Evolutionary conservation across 2,797 vertebrate species (phyloP).

Genomic region (Propithecus perrieri): DNA sequence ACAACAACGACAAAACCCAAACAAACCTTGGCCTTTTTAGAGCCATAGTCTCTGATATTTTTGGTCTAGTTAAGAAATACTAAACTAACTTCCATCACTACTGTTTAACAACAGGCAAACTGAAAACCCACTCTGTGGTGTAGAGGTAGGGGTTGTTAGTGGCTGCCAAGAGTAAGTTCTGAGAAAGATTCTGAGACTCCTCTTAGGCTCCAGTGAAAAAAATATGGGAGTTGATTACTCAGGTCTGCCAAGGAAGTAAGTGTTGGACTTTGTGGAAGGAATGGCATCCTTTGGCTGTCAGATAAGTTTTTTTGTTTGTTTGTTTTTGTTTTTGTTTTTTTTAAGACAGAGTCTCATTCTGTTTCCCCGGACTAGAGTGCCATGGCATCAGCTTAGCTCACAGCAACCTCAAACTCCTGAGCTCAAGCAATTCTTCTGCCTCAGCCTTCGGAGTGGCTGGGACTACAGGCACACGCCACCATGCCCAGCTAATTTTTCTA

Average conservation of each 20-base stretch:
- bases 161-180: background rate
- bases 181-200: background rate
- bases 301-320: background rate
- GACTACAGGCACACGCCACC: too few species aligned
- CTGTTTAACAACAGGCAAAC: background rate
- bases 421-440: too few species aligned
- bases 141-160: too few species aligned
- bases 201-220: background rate
- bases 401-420: too few species aligned
- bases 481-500: too few species aligned
- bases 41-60: background rate
- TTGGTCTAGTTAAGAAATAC: background rate
- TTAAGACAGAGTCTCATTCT: too few species aligned
- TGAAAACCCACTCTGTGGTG: background rate
- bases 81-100: background rate
- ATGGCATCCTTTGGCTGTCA: background rate
- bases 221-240: accelerated
- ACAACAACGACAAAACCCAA: background rate
- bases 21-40: background rate
- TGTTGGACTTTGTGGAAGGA: background rate
- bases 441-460: too few species aligned
- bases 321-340: too few species aligned
- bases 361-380: too few species aligned
- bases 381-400: too few species aligned
- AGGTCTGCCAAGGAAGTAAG: background rate